Conservation (phyloP, 2,797 vertebrate species). For the Phaenicophaeus curvirostris region DNA sequence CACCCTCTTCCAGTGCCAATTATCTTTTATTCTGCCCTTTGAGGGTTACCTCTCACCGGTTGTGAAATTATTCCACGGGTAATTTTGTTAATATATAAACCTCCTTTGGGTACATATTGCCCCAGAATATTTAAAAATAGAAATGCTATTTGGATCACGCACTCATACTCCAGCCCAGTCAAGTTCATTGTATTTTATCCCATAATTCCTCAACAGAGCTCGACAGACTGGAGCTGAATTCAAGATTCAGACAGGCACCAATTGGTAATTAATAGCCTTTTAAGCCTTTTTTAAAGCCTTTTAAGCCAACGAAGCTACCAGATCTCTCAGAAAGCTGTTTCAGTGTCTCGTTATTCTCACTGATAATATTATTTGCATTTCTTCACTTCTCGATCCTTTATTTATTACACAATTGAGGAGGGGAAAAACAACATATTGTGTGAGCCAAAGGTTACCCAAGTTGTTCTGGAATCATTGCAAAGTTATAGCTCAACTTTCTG, state of each 20-base stretch:
- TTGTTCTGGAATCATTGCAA: not conserved
- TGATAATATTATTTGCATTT: slow-evolving; percentile 19
- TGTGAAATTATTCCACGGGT: not conserved
- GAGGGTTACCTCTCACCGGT: not conserved
- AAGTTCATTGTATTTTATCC: not conserved
- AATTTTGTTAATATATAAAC: not conserved
- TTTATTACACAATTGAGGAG: not conserved
- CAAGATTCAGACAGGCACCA: not conserved
- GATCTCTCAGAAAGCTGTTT: not conserved
- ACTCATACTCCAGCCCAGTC: not conserved
- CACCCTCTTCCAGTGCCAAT: not conserved
- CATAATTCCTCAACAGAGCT: not conserved
- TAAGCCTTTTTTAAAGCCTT: accelerated
- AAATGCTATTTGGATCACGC: not conserved
- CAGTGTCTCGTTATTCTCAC: not conserved
- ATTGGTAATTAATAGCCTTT: not conserved
- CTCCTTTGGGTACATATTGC: not conserved
- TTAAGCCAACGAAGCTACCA: not conserved
- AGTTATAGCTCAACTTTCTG: not conserved
- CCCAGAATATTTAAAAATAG: not conserved
- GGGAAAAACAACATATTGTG: not conserved
- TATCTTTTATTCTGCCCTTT: not conserved
- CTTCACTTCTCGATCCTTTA: not conserved
- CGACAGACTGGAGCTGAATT: not conserved
- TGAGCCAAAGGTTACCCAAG: slow-evolving; percentile 4